Percentiles rank a stretch among this genome's conserved stretches.
phyloP scores from a whole-genome alignment of 2,797 vertebrate genomes.

The Schizopygopsis pylzovi region DNA sequence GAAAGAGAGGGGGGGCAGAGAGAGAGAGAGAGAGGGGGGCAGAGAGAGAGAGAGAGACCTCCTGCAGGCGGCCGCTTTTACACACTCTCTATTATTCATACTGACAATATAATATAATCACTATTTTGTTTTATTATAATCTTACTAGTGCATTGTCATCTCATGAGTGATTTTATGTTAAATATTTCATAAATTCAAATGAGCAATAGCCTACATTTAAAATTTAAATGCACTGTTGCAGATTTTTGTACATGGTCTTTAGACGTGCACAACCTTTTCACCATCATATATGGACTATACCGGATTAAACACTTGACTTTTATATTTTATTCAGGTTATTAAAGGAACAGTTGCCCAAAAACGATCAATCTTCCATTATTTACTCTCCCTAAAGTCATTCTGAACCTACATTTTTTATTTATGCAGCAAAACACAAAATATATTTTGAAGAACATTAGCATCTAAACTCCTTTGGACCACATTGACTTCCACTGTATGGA shows the following conservation, averaged over 20 bases:
- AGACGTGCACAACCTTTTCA: neutral
- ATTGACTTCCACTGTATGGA: neutral
- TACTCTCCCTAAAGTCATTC: neutral
- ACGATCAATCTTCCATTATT: neutral
- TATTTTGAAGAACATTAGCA: neutral
- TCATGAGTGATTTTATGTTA: constrained; percentile 28
- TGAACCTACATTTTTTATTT: neutral
- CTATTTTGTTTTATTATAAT: constrained; percentile 36
- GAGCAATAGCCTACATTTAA: constrained; percentile 6
- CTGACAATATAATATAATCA: constrained; percentile 38
- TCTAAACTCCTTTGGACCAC: neutral
- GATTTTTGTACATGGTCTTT: neutral
- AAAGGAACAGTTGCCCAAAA: neutral
- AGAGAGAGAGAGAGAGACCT: constrained; percentile 57
- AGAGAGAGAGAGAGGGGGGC: constrained; percentile 2
- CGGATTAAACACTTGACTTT: neutral
- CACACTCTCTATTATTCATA: constrained; percentile 35
- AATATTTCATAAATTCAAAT: constrained; percentile 36
- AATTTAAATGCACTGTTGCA: neutral
- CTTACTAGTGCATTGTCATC: constrained; percentile 19
- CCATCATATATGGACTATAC: neutral
- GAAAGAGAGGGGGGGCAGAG: too few species aligned
- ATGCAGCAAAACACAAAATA: neutral
- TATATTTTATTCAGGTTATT: neutral
- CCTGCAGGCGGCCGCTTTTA: constrained; percentile 10